These are phyloP conservation scores for Metopolophium dirhodum DNA, from an alignment of 1,140 invertebrate species.

Conservation along the genomic window DNA sequence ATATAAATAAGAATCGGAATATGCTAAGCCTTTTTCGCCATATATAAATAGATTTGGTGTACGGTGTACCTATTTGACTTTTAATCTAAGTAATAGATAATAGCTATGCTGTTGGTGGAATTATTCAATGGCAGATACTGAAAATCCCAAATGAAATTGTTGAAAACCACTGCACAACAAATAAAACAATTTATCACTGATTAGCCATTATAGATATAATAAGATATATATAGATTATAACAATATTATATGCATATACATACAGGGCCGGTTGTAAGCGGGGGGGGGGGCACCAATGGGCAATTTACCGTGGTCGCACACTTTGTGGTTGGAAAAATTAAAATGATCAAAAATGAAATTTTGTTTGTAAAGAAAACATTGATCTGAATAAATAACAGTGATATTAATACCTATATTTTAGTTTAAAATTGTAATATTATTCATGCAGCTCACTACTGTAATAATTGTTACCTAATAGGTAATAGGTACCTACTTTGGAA, in stretches of 20 bases:
- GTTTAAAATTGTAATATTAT: too few relatives aligned
- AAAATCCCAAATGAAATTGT: slow-evolving; percentile 45
- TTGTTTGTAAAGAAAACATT: too few relatives aligned
- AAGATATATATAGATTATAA: neutral
- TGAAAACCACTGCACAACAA: slow-evolving; percentile 33
- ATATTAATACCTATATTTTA: too few relatives aligned
- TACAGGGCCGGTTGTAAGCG: too few relatives aligned
- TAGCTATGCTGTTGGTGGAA: neutral
- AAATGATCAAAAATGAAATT: too few relatives aligned
- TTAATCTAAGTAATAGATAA: slow-evolving; percentile 38
- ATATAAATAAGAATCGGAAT: neutral
- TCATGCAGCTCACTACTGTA: too few relatives aligned
- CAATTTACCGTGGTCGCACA: too few relatives aligned
- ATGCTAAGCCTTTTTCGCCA: neutral
- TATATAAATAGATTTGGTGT: neutral
- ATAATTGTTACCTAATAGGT: too few relatives aligned
- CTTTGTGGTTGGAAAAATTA: too few relatives aligned
- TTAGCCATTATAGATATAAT: neutral
- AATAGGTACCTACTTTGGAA: too few relatives aligned
- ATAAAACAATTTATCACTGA: neutral
- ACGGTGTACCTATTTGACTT: neutral
- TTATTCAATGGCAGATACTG: slow-evolving; percentile 12
- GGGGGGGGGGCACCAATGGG: too few relatives aligned
- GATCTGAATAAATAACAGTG: too few relatives aligned
- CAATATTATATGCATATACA: neutral